Evolutionary conservation across 2,888 invertebrate species (phyloP).

Genomic region (Agrotis exclamationis): DNA sequence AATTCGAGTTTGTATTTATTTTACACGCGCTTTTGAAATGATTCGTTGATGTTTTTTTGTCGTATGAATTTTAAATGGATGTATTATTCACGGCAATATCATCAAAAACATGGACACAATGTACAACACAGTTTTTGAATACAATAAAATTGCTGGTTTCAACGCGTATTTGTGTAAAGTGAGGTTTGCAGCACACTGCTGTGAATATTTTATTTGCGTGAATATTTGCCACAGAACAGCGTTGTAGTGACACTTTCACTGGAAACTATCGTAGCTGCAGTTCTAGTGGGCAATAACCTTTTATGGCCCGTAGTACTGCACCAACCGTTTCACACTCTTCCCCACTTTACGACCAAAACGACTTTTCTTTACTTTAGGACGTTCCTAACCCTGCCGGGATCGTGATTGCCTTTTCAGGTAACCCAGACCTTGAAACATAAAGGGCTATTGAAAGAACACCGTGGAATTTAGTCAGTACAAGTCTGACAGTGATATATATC

Average conservation of each 20-base stretch:
- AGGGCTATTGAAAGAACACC: too few relatives aligned
- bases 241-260: slow-evolving; percentile 37
- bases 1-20: too few relatives aligned
- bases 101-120: not conserved
- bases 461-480: too few relatives aligned
- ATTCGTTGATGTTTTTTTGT: too few relatives aligned
- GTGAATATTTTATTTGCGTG: slow-evolving; percentile 42
- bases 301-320: slow-evolving; percentile 39
- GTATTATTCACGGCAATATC: not conserved
- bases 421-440: too few relatives aligned
- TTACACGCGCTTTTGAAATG: too few relatives aligned
- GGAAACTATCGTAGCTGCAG: slow-evolving; percentile 32
- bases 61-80: not conserved
- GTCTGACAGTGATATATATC: too few relatives aligned
- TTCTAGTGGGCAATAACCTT: slow-evolving; percentile 44
- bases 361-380: slow-evolving; percentile 13
- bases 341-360: slow-evolving; percentile 16
- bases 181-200: slow-evolving; percentile 17
- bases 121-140: not conserved
- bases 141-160: not conserved
- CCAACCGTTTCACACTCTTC: slow-evolving; percentile 38
- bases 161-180: not conserved
- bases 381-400: too few relatives aligned
- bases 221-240: slow-evolving; percentile 18
- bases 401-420: too few relatives aligned